Conservation (phyloP, 1,140 invertebrate species). For the Diorhabda sublineata region DNA sequence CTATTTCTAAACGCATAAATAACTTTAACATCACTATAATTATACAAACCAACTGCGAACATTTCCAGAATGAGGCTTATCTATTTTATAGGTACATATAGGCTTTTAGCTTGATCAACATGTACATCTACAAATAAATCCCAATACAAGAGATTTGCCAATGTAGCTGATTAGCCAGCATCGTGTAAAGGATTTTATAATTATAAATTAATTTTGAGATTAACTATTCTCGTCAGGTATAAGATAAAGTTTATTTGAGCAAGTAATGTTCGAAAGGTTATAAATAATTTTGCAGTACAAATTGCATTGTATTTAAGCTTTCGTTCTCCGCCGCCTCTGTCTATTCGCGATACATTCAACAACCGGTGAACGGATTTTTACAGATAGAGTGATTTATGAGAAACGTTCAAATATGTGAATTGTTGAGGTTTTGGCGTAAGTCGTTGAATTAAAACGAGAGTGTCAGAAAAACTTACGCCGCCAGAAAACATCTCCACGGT, state of each 20-base stretch:
- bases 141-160: constrained; percentile 2
- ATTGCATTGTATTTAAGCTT: background rate
- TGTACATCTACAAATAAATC: background rate
- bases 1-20: too few species aligned
- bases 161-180: background rate
- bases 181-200: background rate
- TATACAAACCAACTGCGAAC: background rate
- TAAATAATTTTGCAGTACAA: background rate
- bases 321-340: too few species aligned
- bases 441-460: too few species aligned
- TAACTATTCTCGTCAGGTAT: background rate
- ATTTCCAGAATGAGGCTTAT: background rate
- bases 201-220: background rate
- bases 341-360: too few species aligned
- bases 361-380: too few species aligned
- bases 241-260: background rate
- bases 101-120: background rate
- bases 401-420: too few species aligned
- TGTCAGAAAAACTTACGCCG: too few species aligned
- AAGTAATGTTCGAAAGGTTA: background rate
- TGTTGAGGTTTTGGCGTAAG: too few species aligned
- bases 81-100: background rate
- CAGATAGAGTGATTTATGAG: too few species aligned
- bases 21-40: too few species aligned
- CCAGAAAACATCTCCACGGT: too few species aligned